Evolutionary conservation across 2,797 vertebrate species (phyloP).

Genomic region (Sandelia bainsii): DNA sequence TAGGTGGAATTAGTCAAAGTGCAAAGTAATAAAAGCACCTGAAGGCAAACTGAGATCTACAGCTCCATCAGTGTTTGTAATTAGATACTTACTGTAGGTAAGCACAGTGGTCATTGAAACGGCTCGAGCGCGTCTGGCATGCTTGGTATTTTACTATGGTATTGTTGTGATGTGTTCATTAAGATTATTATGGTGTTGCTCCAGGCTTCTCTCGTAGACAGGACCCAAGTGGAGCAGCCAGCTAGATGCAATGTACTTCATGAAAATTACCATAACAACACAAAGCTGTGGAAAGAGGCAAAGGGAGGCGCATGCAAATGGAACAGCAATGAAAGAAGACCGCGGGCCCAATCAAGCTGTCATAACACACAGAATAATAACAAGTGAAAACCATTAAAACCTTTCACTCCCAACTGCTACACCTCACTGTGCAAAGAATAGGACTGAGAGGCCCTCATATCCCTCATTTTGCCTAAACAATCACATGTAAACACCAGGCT

Average conservation of each 20-base stretch:
- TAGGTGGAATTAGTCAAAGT: constrained; percentile 17
- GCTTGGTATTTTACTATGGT: constrained; percentile 48
- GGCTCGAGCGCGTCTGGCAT: constrained; percentile 23
- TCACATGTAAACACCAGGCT: constrained; percentile 53
- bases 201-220: constrained; percentile 56
- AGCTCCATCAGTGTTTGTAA: constrained; percentile 48
- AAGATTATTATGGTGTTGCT: constrained; percentile 67
- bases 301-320: constrained; percentile 67
- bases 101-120: constrained; percentile 43
- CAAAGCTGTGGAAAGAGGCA: constrained; percentile 54
- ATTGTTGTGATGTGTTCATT: constrained; percentile 74
- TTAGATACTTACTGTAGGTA: constrained; percentile 52
- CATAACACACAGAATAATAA: constrained; percentile 78
- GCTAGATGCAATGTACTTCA: constrained; percentile 76
- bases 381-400: constrained; percentile 76
- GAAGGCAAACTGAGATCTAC: constrained; percentile 25
- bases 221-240: constrained; percentile 66
- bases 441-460: constrained; percentile 54
- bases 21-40: constrained; percentile 29
- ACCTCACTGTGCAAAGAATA: constrained; percentile 67
- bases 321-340: constrained; percentile 64
- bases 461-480: constrained; percentile 66
- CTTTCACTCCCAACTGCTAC: constrained; percentile 64
- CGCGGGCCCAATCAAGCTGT: constrained; percentile 77
- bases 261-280: constrained; percentile 81